Base-by-base conservation (phyloP, 2,797 vertebrate genomes). In the Acestrorhynchus altus region DNA sequence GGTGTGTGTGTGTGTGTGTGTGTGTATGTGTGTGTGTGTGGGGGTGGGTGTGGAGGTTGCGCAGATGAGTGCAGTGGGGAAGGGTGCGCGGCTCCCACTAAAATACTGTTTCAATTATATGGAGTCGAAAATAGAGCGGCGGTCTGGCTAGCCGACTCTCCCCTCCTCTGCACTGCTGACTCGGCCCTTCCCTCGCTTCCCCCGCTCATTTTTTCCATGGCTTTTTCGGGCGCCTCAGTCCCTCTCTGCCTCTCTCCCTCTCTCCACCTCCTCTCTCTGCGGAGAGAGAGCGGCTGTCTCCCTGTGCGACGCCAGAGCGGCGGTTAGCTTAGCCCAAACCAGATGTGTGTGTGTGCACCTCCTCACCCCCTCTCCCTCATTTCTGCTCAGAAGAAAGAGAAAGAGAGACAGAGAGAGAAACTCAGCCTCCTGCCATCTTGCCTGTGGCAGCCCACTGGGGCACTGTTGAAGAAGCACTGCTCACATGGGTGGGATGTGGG, bases 41-140 rank as follows among this genome's bases (percentile, higher is more conserved):
- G 74, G 82, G 70, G 73, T 57, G 83, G 76, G 63, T 80, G 79
- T 83, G 64, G 46, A 80, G 85, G 81, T 77, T 61, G 73, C 57
- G 57, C 76, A 84, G 76, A 84, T 81, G 83, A 79, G 69, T 60
- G 81, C 74, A 81, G 82, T 51, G 71, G 72, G 83, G 79, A 86
- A 88, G 79, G 72, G 75, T 70, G 71, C 69, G 59, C 76, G 86
- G 85, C 88, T 91, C 86, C 87, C 86, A 74, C 89, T 90, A 94
- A 86, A 96, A 96, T 94, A 93, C 92, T 94, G 94, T 95, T 96
- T 95, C 95, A 96, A 96, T 96, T 96, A 96, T 95, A 94, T 89
- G 92, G 90, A 91, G 94, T 93, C 86, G 86, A 95, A 95, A 96
- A 96, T 94, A 95, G 94, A 94, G 93, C 90, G 89, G 92, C 91